Conservation (phyloP, 2,888 invertebrate species). For the Myathropa florea region DNA sequence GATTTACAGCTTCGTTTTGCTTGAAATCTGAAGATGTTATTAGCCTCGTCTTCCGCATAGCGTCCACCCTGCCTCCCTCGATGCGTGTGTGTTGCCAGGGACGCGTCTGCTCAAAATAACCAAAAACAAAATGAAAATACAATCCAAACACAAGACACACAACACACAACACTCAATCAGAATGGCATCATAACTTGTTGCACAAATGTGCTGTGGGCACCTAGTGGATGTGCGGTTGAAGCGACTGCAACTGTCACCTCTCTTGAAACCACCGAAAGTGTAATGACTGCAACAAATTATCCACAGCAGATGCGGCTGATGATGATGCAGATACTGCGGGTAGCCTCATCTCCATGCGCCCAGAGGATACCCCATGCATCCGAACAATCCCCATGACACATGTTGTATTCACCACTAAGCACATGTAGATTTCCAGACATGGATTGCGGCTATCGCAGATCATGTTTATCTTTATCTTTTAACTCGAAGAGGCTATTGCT, state of each 20-base stretch:
- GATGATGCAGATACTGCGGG: conserved; percentile 16
- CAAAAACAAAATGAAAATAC: conserved; percentile 5
- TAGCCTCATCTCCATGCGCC: neutral
- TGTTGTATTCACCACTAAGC: conserved; percentile 43
- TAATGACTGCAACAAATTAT: conserved; percentile 38
- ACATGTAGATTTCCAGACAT: conserved; percentile 45
- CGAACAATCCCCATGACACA: conserved; percentile 35
- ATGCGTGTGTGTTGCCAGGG: no score
- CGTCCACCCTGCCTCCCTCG: neutral
- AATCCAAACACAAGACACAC: neutral
- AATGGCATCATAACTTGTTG: conserved; percentile 28
- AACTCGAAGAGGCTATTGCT: neutral
- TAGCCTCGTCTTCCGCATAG: neutral
- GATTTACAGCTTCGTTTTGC: conserved; percentile 2
- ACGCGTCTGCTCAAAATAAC: neutral
- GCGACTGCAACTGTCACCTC: conserved; percentile 36
- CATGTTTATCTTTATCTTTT: conserved; percentile 37
- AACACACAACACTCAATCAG: neutral
- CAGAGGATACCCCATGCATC: conserved; percentile 1
- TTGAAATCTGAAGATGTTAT: conserved; percentile 11
- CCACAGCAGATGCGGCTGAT: conserved; percentile 23
- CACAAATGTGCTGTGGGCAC: conserved; percentile 8
- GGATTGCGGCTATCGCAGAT: conserved; percentile 40
- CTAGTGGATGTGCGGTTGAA: conserved; percentile 5
- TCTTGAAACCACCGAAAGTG: conserved; percentile 10